Evolutionary conservation across 2,797 vertebrate genomes (phyloP).

Genomic region (Sebastes miniatus): DNA sequence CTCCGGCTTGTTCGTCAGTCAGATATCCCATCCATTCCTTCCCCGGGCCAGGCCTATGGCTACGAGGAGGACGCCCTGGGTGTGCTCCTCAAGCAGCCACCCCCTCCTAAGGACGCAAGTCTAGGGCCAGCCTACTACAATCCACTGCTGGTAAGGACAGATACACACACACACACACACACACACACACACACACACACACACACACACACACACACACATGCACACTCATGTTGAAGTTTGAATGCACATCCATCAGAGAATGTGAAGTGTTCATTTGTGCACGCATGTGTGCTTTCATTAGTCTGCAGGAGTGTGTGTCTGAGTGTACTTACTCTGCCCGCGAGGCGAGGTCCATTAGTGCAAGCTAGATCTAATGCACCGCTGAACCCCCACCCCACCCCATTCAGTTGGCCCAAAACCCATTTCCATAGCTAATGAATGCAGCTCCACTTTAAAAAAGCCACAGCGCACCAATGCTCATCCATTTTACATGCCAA

Average conservation of each 20-base stretch:
- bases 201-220: neutral
- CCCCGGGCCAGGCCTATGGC: constrained; percentile 79
- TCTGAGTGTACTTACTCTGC: constrained; percentile 63
- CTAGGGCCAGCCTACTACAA: constrained; percentile 86
- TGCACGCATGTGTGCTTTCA: constrained; percentile 46
- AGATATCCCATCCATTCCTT: constrained; percentile 82
- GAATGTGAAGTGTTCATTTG: constrained; percentile 48
- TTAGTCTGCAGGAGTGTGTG: constrained; percentile 56
- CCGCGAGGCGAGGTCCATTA: constrained; percentile 82
- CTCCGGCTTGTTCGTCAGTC: constrained; percentile 56
- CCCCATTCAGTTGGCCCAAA: constrained; percentile 81
- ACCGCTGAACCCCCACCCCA: constrained; percentile 70
- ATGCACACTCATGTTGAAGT: neutral
- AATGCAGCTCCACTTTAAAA: constrained; percentile 81
- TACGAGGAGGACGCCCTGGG: constrained; percentile 81
- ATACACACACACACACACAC: constrained; percentile 11
- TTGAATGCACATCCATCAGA: constrained; percentile 42
- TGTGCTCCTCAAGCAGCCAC: constrained; percentile 71
- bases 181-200: neutral
- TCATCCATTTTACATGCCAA: constrained; percentile 91
- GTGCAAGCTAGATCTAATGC: constrained; percentile 83
- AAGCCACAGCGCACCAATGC: constrained; percentile 81
- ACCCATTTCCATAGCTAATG: constrained; percentile 91
- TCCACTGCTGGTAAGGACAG: constrained; percentile 73
- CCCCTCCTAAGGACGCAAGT: constrained; percentile 76